Base-by-base conservation (phyloP, 2,888 invertebrate genomes). In the Helicoverpa assulta region DNA sequence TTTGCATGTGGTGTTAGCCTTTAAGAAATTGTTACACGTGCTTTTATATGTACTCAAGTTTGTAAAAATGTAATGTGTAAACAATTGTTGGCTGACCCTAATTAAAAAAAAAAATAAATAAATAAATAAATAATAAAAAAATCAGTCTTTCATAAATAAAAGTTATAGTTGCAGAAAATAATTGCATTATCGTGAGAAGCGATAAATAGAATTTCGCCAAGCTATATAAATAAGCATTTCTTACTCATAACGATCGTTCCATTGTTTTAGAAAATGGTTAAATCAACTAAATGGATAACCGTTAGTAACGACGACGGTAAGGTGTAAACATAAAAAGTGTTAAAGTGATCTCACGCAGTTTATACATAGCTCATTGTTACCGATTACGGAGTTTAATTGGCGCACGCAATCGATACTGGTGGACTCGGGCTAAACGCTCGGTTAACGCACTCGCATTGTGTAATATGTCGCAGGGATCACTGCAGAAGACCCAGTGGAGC, bases 371-470 rank as follows among this genome's bases (percentile, higher is more conserved):
- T 67, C 56, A 67, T 59, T 72, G 58, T 65, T 63, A 66, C 68
- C 72, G 81, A 67, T 53, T 64, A 47, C 16, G 26, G n/a, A 61
- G 70, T 74, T 62, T 78, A 81, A 81, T 81, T 74, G 71, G 53
- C 57, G 61, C 81, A 81, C 73, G 81, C 82, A 67, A 81, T 78
- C 84, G 70, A 83, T 81, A 69, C 60, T 29, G 58, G 60, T 47
- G 50, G 65, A 65, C 73, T 60, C 53, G 51, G 51, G 47, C 43
- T 67, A 65, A 67, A 65, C 64, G 71, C 50, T 68, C 78, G 84
- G 82, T 72, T 83, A 83, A 81, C 74, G 81, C 69, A 83, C 82
- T 81, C 66, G 10, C 26, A 37, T 69, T 69, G 55, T 67, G 67
- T 57, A 54, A 70, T 37, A 54, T 29, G 47, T 19, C 64, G 47